These are phyloP conservation scores for Dolichotis patagonum DNA, from an alignment of 2,113 vertebrate species.

Conservation along the genomic window DNA sequence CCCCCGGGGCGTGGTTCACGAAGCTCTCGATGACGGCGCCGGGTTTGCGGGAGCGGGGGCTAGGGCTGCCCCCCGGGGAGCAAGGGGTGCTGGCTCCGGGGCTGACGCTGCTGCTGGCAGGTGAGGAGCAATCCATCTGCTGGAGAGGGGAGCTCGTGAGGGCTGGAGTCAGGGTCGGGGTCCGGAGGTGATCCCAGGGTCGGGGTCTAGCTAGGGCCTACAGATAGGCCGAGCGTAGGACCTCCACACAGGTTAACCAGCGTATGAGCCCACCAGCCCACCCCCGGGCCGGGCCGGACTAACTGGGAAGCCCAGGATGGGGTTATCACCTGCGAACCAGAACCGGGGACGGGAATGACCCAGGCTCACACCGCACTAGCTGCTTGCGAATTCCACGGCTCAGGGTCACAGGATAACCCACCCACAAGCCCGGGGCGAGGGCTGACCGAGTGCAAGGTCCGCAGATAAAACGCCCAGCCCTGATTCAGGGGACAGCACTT, in stretches of 20 bases:
- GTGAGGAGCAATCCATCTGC: slow-evolving; percentile 91
- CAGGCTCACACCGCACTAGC: background rate
- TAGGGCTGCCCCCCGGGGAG: slow-evolving; percentile 82
- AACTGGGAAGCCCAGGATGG: background rate
- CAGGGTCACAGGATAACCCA: background rate
- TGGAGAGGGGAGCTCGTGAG: background rate
- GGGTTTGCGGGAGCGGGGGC: slow-evolving; percentile 92
- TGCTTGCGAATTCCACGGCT: background rate
- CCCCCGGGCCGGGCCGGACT: no score
- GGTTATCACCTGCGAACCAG: no score
- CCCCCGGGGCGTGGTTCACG: slow-evolving; percentile 96
- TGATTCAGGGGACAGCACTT: background rate
- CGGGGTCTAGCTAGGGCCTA: background rate
- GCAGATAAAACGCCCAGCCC: background rate
- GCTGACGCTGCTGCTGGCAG: slow-evolving; percentile 81
- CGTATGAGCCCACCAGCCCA: background rate
- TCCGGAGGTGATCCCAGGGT: no score
- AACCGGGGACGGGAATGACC: no score
- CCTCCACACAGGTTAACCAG: background rate
- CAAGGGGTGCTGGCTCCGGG: slow-evolving; percentile 83
- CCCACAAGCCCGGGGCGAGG: background rate
- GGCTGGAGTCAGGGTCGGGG: background rate
- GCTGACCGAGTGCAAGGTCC: background rate
- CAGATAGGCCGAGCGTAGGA: accelerated
- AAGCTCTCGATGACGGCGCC: slow-evolving; percentile 98